Evolutionary conservation across 1,140 invertebrate species (phyloP), one percentile per base, ranked within the genome.

Genomic region (Drosophila repletoides): DNA sequence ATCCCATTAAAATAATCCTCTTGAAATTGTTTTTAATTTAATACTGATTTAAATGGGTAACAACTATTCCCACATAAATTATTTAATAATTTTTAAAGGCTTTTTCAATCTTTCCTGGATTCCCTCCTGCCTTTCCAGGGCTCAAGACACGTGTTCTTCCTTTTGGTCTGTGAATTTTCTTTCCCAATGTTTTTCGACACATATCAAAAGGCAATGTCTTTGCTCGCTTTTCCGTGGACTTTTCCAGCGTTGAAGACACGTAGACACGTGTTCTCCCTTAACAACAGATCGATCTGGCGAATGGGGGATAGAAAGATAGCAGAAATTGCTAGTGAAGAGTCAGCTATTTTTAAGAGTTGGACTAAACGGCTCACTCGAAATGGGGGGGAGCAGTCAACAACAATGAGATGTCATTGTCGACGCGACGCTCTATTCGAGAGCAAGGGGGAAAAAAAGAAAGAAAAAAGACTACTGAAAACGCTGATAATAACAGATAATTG

Each of bases 401-500:
- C 69, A 86, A 86, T 80, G 81, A 86, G 75, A 80, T 86, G 81
- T 86, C 75, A 86, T 80, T 76, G 70, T 76, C 55, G 80, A 58
- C 36, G 31, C 58, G 48, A 36, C 63, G 49, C n/a, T n/a, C n/a
- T n/a, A n/a, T n/a, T n/a, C 34, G 63, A 73, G 36, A 45, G 19
- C 33, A 51, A n/a, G 69, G 29, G 38, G 19, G 2, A 15, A 14
- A 24, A 33, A 14, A 12, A 26, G 10, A 1, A 41, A 24, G 7
- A 17, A 40, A 31, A 52, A 14, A 48, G 41, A 29, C n/a, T 53
- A 46, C 36, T 71, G 68, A 79, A 80, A 68, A 71, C 48, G 64
- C 79, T 77, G 80, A 86, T 86, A 86, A 86, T 86, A 86, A 86
- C 80, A 88, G 83, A 81, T 88, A 88, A 88, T 88, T 88, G 83